These are phyloP conservation scores for Reinhardtius hippoglossoides DNA, from an alignment of 2,113 vertebrate genomes.

Conservation along the genomic window DNA sequence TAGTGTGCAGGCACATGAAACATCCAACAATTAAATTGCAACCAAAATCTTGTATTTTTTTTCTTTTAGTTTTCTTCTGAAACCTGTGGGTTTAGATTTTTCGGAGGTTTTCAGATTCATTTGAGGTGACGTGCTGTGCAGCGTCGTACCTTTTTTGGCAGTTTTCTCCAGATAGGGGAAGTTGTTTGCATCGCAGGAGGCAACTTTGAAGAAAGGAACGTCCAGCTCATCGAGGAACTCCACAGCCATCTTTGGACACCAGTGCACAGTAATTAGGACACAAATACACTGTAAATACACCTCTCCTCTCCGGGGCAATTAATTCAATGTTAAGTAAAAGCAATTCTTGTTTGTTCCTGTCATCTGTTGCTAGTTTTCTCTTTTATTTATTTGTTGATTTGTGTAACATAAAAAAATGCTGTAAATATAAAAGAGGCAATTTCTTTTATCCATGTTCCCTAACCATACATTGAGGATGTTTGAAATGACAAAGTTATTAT, in stretches of 20 bases:
- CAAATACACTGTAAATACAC: background rate
- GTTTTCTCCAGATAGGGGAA: conserved; percentile 95
- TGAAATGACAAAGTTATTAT: too few species aligned
- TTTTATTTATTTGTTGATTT: too few species aligned
- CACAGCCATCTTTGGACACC: conserved; percentile 89
- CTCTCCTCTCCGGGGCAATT: background rate
- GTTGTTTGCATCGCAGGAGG: conserved; percentile 91
- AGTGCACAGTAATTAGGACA: background rate
- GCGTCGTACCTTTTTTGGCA: conserved; percentile 89
- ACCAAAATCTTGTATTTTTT: background rate
- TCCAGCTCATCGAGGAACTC: conserved; percentile 94
- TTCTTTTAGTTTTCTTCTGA: background rate
- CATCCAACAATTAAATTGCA: background rate
- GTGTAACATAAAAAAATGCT: too few species aligned
- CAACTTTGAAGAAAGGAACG: conserved; percentile 98
- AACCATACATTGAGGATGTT: too few species aligned
- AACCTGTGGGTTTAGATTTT: too few species aligned
- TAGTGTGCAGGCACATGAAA: background rate
- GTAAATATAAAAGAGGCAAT: too few species aligned
- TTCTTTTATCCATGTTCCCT: too few species aligned
- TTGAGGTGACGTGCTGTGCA: too few species aligned
- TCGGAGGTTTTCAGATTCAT: too few species aligned
- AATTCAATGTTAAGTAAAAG: too few species aligned
- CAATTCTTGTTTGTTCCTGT: too few species aligned
- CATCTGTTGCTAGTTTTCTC: too few species aligned